Percentiles rank a stretch among this genome's conserved stretches.
phyloP scores from a whole-genome alignment of 2,113 vertebrate species.

The Vulpes vulpes region DNA sequence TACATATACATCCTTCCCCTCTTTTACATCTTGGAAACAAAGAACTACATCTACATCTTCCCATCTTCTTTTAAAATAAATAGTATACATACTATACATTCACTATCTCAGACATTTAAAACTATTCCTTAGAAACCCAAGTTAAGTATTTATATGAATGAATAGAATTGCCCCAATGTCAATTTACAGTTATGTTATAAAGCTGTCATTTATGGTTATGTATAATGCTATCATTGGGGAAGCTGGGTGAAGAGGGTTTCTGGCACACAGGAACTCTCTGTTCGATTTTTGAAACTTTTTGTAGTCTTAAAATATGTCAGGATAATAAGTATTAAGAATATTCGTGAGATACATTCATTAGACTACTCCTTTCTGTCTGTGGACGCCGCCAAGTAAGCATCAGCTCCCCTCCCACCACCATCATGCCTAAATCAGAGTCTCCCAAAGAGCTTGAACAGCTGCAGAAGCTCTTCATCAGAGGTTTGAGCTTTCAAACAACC shows the following conservation, averaged over 20 bases:
- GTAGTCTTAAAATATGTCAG: constrained; percentile 24
- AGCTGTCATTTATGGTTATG: background rate
- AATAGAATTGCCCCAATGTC: background rate
- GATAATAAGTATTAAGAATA: constrained; percentile 14
- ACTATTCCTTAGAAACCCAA: constrained; percentile 23
- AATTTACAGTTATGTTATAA: background rate
- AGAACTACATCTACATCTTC: background rate
- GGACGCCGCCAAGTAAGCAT: background rate
- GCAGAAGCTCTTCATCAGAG: background rate
- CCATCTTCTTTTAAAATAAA: background rate
- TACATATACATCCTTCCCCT: no score
- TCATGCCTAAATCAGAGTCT: background rate
- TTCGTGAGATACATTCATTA: background rate
- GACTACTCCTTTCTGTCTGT: background rate
- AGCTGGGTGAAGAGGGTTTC: background rate
- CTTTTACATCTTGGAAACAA: background rate
- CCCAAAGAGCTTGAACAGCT: background rate
- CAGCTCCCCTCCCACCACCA: background rate
- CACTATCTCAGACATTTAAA: background rate
- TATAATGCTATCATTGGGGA: background rate
- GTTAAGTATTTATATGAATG: background rate
- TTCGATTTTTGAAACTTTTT: background rate
- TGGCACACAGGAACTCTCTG: background rate
- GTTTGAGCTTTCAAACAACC: background rate
- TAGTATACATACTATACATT: background rate